Evolutionary conservation across 2,888 invertebrate species (phyloP).

Genomic region (Lumbricus terrestris): DNA sequence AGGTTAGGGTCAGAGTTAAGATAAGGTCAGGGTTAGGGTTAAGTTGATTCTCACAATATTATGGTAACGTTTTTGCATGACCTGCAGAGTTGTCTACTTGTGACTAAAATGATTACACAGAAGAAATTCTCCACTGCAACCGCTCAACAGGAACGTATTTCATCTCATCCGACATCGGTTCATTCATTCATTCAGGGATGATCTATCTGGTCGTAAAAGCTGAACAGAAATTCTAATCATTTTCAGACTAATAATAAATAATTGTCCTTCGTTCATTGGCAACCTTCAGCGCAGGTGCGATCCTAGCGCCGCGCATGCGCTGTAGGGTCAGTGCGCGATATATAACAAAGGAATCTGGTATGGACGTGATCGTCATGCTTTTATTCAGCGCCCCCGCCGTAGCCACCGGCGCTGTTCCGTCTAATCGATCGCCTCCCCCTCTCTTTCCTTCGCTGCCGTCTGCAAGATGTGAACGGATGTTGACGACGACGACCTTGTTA

Average conservation of each 20-base stretch:
- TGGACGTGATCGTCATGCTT: neutral
- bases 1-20: too few relatives aligned
- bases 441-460: neutral
- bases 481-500: neutral
- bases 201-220: neutral
- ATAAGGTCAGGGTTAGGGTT: too few relatives aligned
- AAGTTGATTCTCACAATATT: too few relatives aligned
- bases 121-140: neutral
- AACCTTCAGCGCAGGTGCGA: neutral
- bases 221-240: neutral
- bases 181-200: neutral
- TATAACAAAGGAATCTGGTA: neutral
- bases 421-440: neutral
- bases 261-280: neutral
- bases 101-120: too few relatives aligned
- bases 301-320: neutral
- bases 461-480: neutral
- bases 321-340: neutral
- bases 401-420: neutral
- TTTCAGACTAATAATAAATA: too few relatives aligned
- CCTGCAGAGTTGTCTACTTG: too few relatives aligned
- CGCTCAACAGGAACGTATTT: neutral
- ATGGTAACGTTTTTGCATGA: too few relatives aligned
- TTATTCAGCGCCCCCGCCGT: neutral
- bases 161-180: neutral